Conservation (phyloP, 2,113 vertebrate species). For the Chunga burmeisteri region DNA sequence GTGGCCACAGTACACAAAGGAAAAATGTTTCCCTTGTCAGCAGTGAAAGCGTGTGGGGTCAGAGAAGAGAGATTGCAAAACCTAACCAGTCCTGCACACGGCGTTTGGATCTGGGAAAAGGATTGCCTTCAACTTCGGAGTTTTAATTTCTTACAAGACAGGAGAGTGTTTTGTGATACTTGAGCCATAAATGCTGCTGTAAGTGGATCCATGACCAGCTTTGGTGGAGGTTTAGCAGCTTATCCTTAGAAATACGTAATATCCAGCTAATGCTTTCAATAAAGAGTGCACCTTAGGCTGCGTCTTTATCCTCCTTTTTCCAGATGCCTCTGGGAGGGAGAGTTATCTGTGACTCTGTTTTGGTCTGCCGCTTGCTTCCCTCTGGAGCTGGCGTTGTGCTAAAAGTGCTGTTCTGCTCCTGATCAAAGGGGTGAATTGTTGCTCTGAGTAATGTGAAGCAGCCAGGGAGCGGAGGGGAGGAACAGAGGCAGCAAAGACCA, state of each 20-base stretch:
- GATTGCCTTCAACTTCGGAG: neutral
- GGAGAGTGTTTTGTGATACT: neutral
- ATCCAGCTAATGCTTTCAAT: neutral
- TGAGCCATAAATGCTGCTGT: neutral
- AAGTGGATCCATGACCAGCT: constrained; percentile 3
- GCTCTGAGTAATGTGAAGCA: fast-evolving
- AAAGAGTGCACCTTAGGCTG: neutral
- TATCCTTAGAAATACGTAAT: neutral
- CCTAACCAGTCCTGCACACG: neutral
- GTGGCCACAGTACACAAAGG: neutral
- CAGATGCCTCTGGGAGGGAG: neutral
- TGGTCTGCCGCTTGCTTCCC: neutral
- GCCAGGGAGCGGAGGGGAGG: neutral
- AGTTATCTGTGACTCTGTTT: neutral
- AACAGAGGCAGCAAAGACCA: neutral
- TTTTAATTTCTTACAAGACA: neutral
- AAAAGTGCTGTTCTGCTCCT: neutral
- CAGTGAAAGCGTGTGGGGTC: neutral
- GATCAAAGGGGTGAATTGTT: neutral
- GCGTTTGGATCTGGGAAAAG: neutral
- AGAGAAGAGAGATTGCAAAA: neutral
- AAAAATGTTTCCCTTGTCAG: neutral
- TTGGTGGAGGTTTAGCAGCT: constrained; percentile 31
- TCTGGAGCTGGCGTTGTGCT: neutral
- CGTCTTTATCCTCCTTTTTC: neutral